A percentile compares a stretch with the other conserved stretches of the same genome.
Evolutionary conservation across 2,113 vertebrate species (phyloP).

Genomic region (Pampusana beccarii): DNA sequence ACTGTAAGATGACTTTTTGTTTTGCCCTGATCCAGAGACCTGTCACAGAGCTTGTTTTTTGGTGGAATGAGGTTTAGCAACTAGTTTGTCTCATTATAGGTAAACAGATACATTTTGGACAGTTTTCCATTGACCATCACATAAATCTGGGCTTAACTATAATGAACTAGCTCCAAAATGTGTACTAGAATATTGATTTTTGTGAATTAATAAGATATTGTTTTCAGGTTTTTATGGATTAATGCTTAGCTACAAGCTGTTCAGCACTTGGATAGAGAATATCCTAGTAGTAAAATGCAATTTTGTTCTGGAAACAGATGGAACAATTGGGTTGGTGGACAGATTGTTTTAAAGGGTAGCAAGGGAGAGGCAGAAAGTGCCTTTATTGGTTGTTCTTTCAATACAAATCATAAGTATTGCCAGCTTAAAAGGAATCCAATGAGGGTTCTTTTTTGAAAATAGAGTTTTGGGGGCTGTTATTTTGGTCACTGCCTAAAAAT

Average conservation of each 20-base stretch:
- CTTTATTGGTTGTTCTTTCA: constrained; percentile 8
- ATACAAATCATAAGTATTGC: not conserved
- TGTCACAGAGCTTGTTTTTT: not conserved
- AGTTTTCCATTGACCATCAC: not conserved
- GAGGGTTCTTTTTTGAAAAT: not conserved
- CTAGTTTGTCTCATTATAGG: not conserved
- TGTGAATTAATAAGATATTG: constrained; percentile 60
- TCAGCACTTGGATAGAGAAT: constrained; percentile 42
- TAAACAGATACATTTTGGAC: constrained; percentile 13
- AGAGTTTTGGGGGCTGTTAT: not conserved
- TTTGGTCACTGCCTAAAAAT: not conserved
- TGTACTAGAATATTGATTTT: constrained; percentile 39
- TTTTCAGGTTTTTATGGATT: constrained; percentile 68
- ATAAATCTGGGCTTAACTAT: constrained; percentile 23
- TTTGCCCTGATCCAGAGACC: not conserved
- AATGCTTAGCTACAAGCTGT: constrained; percentile 63
- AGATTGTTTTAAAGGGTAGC: constrained; percentile 14
- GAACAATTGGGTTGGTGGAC: constrained; percentile 21
- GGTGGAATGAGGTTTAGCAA: not conserved
- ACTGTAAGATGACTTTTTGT: not conserved
- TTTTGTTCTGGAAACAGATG: constrained; percentile 53
- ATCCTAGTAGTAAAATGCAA: constrained; percentile 6
- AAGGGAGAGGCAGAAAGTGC: not conserved
- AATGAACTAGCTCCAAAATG: constrained; percentile 27
- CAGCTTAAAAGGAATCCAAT: not conserved